Base-by-base conservation (phyloP, 2,113 vertebrate species). In the Phylloscopus trochiloides region DNA sequence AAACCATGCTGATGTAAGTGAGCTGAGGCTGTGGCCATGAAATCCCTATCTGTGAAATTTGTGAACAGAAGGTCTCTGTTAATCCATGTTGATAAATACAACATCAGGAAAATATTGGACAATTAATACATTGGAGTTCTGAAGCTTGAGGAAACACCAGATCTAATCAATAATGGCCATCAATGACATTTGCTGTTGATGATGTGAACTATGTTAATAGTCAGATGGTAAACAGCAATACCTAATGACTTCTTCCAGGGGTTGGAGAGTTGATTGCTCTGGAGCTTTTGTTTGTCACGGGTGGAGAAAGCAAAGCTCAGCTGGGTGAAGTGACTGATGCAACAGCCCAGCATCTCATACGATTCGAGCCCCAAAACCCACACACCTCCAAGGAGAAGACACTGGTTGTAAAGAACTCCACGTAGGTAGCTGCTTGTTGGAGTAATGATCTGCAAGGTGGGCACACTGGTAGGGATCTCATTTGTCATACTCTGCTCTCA, bases 331-430 rank as follows among this genome's bases (percentile, higher is more conserved):
- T 96, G 51, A 98, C 90, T 32, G 98, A 99, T 92, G 34, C 97
- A 48, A 98, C 98, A n/a, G 98, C 98, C 3, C 98, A 99, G 48
- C 98, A 99, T 55, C 98, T 98, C 79, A 71, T 99, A 48, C 94
- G 96, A 25, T 99, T 99, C 21, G 97, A 97, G 22, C 80, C 98
- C 3, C 98, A 98, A 80, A 99, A 99, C 93, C 98, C 98, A 22
- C 96, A 96, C 57, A 89, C 95, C 54, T 95, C 85, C 0, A 38
- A 95, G 7, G 96, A 97, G 83, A 99, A 98, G 89, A 97, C 50
- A 31, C 14, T 99, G 78, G 31, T 98, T 61, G 94, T 99, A 72
- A 98, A 97, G 88, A 99, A 99, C 67, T 97, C 97, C 12, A 97
- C 97, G 99, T 99, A 98, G 1, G 98, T 97, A 87, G 14, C 31